phyloP scores from a whole-genome alignment of 2,797 vertebrate genomes.

The Cichlasoma orientale region DNA sequence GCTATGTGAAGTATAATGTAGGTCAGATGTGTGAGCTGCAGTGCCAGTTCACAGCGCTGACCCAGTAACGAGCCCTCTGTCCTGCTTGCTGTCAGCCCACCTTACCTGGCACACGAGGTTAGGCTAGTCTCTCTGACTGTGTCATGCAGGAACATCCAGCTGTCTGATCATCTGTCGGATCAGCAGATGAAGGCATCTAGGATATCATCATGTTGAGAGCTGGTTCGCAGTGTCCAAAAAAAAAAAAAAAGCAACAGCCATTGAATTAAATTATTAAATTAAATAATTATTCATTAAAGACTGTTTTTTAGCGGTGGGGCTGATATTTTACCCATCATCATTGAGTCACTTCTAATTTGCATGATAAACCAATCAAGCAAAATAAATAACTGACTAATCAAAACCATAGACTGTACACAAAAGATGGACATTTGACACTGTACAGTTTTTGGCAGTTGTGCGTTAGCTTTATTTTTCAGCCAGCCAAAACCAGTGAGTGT shows the following conservation, averaged over 20 bases:
- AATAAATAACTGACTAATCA: background rate
- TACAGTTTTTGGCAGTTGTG: too few species aligned
- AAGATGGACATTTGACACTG: background rate
- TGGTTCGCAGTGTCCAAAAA: slow-evolving; percentile 27
- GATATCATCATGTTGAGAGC: slow-evolving; percentile 19
- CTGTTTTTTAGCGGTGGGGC: background rate
- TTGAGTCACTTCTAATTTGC: background rate
- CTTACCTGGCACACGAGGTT: slow-evolving; percentile 56
- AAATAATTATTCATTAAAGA: slow-evolving; percentile 12
- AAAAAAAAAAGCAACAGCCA: background rate
- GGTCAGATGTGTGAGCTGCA: slow-evolving; percentile 61
- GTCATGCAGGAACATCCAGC: slow-evolving; percentile 41
- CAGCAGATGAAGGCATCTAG: slow-evolving; percentile 26
- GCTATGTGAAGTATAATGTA: slow-evolving; percentile 52
- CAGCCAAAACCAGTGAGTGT: too few species aligned
- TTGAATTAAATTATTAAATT: background rate
- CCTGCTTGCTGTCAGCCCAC: slow-evolving; percentile 46
- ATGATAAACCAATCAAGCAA: background rate
- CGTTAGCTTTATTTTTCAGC: too few species aligned
- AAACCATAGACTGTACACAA: background rate
- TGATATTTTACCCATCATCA: background rate
- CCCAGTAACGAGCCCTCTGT: slow-evolving; percentile 55
- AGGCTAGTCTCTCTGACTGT: slow-evolving; percentile 44
- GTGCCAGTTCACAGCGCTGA: slow-evolving; percentile 48
- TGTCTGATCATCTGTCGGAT: slow-evolving; percentile 49